Evolutionary conservation across 2,888 invertebrate species (phyloP).

Genomic region (Aporophyla lueneburgensis): DNA sequence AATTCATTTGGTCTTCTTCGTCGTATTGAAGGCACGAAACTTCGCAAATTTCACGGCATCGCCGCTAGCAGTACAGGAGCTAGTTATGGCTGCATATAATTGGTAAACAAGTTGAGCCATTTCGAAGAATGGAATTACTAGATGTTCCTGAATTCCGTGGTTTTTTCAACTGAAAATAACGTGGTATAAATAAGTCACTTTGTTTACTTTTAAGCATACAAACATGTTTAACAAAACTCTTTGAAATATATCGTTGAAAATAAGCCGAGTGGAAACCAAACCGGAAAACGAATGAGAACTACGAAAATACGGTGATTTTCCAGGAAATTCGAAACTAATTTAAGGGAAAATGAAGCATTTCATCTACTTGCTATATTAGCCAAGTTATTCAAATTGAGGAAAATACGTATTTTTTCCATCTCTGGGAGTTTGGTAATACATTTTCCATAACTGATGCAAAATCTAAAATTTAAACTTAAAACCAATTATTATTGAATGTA

Average conservation of each 20-base stretch:
- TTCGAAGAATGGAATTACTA: neutral
- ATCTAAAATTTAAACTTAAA: constrained; percentile 10
- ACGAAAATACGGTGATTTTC: constrained; percentile 1
- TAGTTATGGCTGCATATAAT: too few species aligned
- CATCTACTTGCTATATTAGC: constrained; percentile 2
- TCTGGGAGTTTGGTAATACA: too few species aligned
- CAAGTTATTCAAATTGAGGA: constrained; percentile 26
- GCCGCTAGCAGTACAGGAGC: neutral
- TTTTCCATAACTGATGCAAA: constrained; percentile 21
- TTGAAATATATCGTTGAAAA: neutral
- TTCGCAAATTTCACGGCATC: neutral
- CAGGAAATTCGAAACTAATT: constrained; percentile 21
- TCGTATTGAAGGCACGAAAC: neutral
- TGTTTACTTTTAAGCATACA: neutral
- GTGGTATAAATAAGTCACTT: neutral
- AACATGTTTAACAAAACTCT: neutral
- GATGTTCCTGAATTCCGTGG: neutral
- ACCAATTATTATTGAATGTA: neutral
- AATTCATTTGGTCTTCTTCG: neutral
- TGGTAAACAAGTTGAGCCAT: neutral
- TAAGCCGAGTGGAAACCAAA: neutral
- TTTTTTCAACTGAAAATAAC: neutral
- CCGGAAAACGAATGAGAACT: constrained; percentile 2
- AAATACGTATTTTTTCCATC: constrained; percentile 16
- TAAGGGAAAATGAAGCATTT: constrained; percentile 10